Percentiles rank a stretch among this genome's conserved stretches.
phyloP scores from a whole-genome alignment of 2,797 vertebrate species.

The Craterocephalus amniculus region DNA sequence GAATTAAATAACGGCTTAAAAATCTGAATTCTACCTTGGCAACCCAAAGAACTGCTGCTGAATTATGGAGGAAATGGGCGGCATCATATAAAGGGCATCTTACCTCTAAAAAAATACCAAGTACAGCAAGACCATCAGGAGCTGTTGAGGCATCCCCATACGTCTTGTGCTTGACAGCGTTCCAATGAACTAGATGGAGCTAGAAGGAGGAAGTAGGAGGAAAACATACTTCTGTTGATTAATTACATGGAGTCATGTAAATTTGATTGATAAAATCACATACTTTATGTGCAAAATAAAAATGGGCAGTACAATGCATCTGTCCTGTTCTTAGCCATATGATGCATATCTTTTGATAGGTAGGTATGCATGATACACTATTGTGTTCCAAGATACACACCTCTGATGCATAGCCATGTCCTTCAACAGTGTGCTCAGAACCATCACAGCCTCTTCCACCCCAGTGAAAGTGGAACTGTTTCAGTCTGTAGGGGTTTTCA shows the following conservation, averaged over 20 bases:
- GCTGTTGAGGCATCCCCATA: slow-evolving; percentile 90
- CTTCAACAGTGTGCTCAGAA: slow-evolving; percentile 93
- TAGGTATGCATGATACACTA: neutral
- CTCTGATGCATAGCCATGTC: slow-evolving; percentile 91
- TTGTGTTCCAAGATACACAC: slow-evolving; percentile 69
- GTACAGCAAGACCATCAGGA: slow-evolving; percentile 92
- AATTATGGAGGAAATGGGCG: neutral
- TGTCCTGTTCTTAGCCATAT: neutral
- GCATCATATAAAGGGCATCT: slow-evolving; percentile 39
- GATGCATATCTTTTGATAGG: neutral
- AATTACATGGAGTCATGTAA: neutral
- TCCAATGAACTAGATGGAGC: slow-evolving; percentile 99
- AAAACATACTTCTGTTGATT: neutral
- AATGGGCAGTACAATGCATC: neutral
- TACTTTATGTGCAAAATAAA: neutral
- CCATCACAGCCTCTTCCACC: slow-evolving; percentile 88
- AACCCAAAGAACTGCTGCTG: neutral
- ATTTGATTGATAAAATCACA: neutral
- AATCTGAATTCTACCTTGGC: neutral
- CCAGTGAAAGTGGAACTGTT: slow-evolving; percentile 99
- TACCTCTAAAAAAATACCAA: slow-evolving; percentile 95
- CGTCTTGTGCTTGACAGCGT: slow-evolving; percentile 89
- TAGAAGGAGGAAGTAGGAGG: slow-evolving; percentile 55
- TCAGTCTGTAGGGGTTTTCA: slow-evolving; percentile 90
- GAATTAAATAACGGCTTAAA: neutral